phyloP scores from a whole-genome alignment of 1,140 invertebrate genomes.

The Oryctes rhinoceros region DNA sequence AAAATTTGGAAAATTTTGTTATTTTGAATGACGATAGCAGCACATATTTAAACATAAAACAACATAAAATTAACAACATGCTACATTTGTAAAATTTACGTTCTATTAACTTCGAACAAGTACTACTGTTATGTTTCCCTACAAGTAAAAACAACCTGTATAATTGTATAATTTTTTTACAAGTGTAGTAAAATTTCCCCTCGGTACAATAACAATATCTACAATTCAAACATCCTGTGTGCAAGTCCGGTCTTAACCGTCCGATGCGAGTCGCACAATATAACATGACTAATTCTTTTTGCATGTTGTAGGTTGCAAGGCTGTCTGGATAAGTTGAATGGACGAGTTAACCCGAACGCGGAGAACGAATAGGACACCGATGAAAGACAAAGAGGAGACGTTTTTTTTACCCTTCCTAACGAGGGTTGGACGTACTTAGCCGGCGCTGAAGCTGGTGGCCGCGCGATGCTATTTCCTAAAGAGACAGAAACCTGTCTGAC shows the following conservation, averaged over 20 bases:
- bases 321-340: constrained; percentile 56
- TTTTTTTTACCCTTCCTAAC: constrained; percentile 20
- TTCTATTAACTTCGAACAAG: too few relatives aligned
- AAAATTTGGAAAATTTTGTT: too few relatives aligned
- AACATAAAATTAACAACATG: too few relatives aligned
- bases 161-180: too few relatives aligned
- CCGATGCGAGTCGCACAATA: neutral
- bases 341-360: constrained; percentile 54
- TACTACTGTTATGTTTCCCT: too few relatives aligned
- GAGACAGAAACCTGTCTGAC: constrained; percentile 19
- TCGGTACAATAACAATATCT: too few relatives aligned
- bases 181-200: too few relatives aligned
- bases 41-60: too few relatives aligned
- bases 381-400: constrained; percentile 29
- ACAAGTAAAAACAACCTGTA: too few relatives aligned
- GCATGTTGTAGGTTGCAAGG: constrained; percentile 56
- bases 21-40: too few relatives aligned
- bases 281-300: constrained; percentile 44
- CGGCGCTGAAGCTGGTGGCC: neutral
- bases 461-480: neutral
- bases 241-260: neutral
- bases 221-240: constrained; percentile 17
- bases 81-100: too few relatives aligned
- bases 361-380: constrained; percentile 49
- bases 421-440: constrained; percentile 15